phyloP scores from a whole-genome alignment of 2,113 vertebrate species.

The Lampris incognitus region DNA sequence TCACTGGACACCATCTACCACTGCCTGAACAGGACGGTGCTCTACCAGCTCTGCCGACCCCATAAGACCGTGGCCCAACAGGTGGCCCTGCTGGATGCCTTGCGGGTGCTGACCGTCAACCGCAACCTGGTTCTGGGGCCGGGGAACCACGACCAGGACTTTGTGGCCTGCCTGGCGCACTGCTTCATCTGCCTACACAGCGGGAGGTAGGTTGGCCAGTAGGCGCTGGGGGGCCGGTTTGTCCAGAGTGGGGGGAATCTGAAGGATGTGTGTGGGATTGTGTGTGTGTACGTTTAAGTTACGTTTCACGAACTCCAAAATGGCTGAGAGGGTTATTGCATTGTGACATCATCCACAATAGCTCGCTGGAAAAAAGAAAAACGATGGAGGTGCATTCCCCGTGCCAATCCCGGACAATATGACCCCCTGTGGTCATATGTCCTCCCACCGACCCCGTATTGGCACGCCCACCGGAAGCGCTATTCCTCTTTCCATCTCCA shows the following conservation, averaged over 20 bases:
- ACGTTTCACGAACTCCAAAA: too few species aligned
- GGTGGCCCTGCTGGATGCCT: constrained; percentile 93
- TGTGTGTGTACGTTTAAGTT: background rate
- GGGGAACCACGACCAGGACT: constrained; percentile 97
- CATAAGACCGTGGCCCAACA: constrained; percentile 98
- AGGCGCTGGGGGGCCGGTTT: too few species aligned
- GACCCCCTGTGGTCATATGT: too few species aligned
- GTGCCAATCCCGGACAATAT: too few species aligned
- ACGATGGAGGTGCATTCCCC: too few species aligned
- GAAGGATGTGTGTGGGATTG: background rate
- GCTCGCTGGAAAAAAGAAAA: too few species aligned
- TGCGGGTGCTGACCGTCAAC: constrained; percentile 95
- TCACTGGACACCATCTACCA: constrained; percentile 96
- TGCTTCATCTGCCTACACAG: constrained; percentile 94
- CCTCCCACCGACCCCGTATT: too few species aligned
- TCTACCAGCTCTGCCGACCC: constrained; percentile 96
- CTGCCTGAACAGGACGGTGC: constrained; percentile 96
- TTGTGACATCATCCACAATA: too few species aligned
- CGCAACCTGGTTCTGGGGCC: constrained; percentile 96
- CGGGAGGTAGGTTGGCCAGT: constrained; percentile 85
- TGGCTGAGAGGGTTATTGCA: too few species aligned
- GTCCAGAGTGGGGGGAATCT: background rate
- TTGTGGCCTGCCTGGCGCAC: constrained; percentile 96
- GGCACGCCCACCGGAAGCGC: too few species aligned
- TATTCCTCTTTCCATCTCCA: too few species aligned